Percentiles rank a stretch among this genome's conserved stretches.
phyloP scores from a whole-genome alignment of 2,888 invertebrate species.

The Polymixis lichenea region DNA sequence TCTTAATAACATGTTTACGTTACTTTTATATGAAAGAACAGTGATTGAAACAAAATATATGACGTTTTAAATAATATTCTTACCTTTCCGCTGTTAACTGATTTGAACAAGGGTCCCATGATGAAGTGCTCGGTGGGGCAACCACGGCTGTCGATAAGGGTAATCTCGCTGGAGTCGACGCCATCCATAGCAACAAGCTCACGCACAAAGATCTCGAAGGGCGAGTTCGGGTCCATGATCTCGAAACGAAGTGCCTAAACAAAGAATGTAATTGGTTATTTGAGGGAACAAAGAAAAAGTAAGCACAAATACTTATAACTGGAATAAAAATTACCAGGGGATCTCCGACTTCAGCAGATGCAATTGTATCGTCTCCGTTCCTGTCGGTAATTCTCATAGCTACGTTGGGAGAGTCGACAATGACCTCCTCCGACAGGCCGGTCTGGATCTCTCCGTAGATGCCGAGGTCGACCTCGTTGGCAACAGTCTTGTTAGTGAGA shows the following conservation, averaged over 20 bases:
- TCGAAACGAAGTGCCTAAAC: slow-evolving; percentile 95
- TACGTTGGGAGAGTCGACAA: slow-evolving; percentile 98
- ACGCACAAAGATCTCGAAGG: slow-evolving; percentile 98
- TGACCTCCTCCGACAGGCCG: slow-evolving; percentile 96
- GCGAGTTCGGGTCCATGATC: slow-evolving; percentile 97
- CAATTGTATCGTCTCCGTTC: slow-evolving; percentile 95
- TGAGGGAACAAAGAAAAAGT: slow-evolving; percentile 1
- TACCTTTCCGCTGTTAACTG: slow-evolving; percentile 94
- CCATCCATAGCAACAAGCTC: slow-evolving; percentile 98
- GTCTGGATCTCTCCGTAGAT: slow-evolving; percentile 97
- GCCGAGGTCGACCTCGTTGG: slow-evolving; percentile 97
- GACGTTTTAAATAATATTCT: slow-evolving; percentile 43
- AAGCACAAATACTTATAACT: neutral
- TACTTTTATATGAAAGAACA: neutral
- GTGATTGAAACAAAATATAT: neutral
- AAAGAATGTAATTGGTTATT: slow-evolving; percentile 73
- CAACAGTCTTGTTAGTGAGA: slow-evolving; percentile 97
- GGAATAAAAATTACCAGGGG: slow-evolving; percentile 90
- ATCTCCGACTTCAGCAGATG: slow-evolving; percentile 97
- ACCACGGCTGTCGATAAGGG: slow-evolving; percentile 97
- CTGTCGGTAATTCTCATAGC: slow-evolving; percentile 98
- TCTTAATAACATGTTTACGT: slow-evolving; percentile 10
- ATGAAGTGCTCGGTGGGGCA: slow-evolving; percentile 98
- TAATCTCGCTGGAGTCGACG: slow-evolving; percentile 97
- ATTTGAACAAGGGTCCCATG: slow-evolving; percentile 97